These are phyloP conservation scores for Porites lutea DNA, from an alignment of 64 coral and sea anemone species.

Conservation along the genomic window DNA sequence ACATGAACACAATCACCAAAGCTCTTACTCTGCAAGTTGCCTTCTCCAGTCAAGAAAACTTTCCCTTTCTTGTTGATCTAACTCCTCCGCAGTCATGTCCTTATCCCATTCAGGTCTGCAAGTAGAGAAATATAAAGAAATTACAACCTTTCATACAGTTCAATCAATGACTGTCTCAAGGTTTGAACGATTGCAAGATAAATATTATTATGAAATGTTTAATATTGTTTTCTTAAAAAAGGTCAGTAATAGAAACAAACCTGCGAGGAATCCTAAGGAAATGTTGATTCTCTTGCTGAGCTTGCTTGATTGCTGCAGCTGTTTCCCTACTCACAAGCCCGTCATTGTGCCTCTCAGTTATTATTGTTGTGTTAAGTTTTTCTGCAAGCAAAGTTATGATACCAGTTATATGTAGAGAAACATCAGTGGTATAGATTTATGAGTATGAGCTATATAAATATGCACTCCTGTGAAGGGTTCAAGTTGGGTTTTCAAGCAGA, in stretches of 20 bases:
- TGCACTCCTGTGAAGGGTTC: too few relatives aligned
- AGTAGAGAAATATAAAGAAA: neutral
- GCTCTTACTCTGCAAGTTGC: constrained; percentile 83
- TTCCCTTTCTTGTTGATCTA: constrained; percentile 86
- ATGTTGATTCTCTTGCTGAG: constrained; percentile 84
- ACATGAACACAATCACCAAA: neutral
- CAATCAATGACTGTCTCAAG: too few relatives aligned
- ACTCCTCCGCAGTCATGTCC: constrained; percentile 83
- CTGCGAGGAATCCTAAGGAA: constrained; percentile 94
- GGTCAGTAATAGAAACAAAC: constrained; percentile 21
- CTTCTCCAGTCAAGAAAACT: constrained; percentile 97
- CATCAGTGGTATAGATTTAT: too few relatives aligned
- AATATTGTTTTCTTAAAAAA: neutral
- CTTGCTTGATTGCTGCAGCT: constrained; percentile 60
- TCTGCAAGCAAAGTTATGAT: constrained; percentile 43
- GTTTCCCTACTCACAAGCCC: constrained; percentile 70
- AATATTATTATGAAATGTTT: neutral
- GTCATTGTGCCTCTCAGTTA: constrained; percentile 58
- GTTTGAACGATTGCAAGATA: too few relatives aligned
- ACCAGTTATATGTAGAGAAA: too few relatives aligned
- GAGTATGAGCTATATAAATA: neutral
- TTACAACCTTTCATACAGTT: neutral
- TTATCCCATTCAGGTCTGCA: constrained; percentile 89
- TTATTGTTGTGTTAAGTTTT: constrained; percentile 87
- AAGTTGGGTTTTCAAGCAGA: too few relatives aligned